A percentile compares a stretch with the other conserved stretches of the same genome.
Conservation (phyloP, 2,113 vertebrate species). For the Panurus biarmicus region DNA sequence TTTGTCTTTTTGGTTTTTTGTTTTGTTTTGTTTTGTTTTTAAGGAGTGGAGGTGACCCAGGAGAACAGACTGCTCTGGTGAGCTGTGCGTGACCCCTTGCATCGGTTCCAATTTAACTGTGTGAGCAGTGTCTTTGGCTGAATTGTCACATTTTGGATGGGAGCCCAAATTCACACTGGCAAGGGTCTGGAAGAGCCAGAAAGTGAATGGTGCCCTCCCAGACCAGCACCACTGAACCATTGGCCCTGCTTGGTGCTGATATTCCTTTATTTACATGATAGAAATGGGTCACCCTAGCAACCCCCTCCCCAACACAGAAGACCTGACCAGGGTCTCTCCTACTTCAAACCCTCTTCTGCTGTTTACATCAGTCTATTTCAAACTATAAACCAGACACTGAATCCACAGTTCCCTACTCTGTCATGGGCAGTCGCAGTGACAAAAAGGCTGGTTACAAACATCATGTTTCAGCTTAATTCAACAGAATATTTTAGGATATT, state of each 20-base stretch:
- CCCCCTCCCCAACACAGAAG: not conserved
- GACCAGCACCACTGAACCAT: not conserved
- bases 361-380: not conserved
- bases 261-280: not conserved
- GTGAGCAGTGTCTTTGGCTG: not conserved
- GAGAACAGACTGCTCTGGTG: not conserved
- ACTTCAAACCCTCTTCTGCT: not conserved
- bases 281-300: not conserved
- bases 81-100: not conserved
- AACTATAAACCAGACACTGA: not conserved
- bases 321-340: not conserved
- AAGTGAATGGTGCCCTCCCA: not conserved
- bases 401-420: not conserved
- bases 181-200: not conserved
- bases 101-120: fast-evolving
- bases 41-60: not conserved
- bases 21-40: not conserved
- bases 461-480: not conserved
- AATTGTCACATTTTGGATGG: not conserved
- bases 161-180: not conserved
- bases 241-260: not conserved
- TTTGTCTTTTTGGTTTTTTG: not conserved
- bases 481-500: not conserved
- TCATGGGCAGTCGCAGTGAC: not conserved
- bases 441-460: not conserved